phyloP scores from a whole-genome alignment of 92 coral and sea anemone genomes.

The Desmophyllum pertusum region DNA sequence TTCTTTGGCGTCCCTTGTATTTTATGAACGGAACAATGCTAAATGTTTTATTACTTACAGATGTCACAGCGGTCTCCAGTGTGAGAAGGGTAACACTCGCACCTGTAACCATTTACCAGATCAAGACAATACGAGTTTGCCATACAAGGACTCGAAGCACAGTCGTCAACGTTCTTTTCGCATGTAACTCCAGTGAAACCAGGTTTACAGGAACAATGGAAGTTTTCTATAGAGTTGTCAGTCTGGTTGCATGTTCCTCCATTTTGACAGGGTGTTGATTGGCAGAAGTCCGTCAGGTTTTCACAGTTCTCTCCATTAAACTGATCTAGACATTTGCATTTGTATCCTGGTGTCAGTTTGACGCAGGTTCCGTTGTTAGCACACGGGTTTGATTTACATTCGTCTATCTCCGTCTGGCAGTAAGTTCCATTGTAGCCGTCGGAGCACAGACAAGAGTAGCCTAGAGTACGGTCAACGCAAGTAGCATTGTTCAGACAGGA shows the following conservation, averaged over 20 bases:
- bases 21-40: background rate
- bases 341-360: conserved; percentile 58
- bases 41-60: conserved; percentile 41
- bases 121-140: conserved; percentile 61
- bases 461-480: conserved; percentile 50
- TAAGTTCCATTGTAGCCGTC: conserved; percentile 70
- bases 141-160: conserved; percentile 67
- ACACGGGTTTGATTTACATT: conserved; percentile 61
- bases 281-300: conserved; percentile 39
- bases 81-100: conserved; percentile 60
- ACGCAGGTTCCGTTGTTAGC: conserved; percentile 67
- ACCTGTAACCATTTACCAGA: conserved; percentile 49
- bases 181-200: conserved; percentile 68
- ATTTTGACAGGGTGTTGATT: conserved; percentile 54
- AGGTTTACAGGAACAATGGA: conserved; percentile 46
- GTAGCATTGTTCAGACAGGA: conserved; percentile 72
- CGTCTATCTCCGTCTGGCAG: conserved; percentile 63
- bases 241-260: conserved; percentile 53
- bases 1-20: background rate
- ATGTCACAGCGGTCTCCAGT: conserved; percentile 71
- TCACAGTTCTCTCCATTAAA: conserved; percentile 64
- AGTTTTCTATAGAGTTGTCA: conserved; percentile 19
- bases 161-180: conserved; percentile 70
- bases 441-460: conserved; percentile 58
- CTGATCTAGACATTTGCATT: conserved; percentile 53